phyloP scores from a whole-genome alignment of 30 jellyfish, hydroid and myxozoan genomes.

The Aurelia sp. region DNA sequence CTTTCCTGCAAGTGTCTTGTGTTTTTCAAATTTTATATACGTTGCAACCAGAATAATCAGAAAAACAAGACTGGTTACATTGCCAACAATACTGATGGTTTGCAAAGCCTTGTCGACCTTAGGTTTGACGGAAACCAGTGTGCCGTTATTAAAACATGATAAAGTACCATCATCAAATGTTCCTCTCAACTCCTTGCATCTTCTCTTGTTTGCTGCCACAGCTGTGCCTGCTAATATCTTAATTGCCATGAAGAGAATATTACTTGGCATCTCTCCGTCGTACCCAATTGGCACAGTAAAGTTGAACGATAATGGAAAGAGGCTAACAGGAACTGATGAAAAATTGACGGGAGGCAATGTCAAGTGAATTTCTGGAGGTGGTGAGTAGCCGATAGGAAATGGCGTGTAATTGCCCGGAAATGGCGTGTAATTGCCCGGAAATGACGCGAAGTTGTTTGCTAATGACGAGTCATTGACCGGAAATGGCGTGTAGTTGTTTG shows the following conservation, averaged over 20 bases:
- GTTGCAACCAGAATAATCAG: slow-evolving; percentile 2
- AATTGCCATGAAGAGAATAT: slow-evolving; percentile 29
- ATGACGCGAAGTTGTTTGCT: not conserved
- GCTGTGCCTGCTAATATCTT: slow-evolving; percentile 37
- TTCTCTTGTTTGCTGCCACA: slow-evolving; percentile 12
- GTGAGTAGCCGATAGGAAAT: too few species aligned
- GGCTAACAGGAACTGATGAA: not conserved
- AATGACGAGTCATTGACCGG: too few species aligned
- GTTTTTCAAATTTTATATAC: slow-evolving; percentile 12
- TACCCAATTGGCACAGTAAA: not conserved
- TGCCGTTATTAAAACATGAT: slow-evolving; percentile 30
- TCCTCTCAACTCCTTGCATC: slow-evolving; percentile 37
- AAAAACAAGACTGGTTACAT: slow-evolving; percentile 10
- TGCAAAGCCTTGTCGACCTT: slow-evolving; percentile 1
- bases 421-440: too few species aligned
- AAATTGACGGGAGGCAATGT: not conserved
- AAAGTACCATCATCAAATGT: slow-evolving; percentile 22
- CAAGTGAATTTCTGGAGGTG: too few species aligned
- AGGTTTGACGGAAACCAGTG: not conserved
- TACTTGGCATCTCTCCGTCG: not conserved
- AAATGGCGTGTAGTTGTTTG: not conserved
- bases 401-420: too few species aligned
- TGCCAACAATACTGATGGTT: slow-evolving; percentile 17
- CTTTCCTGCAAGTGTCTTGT: slow-evolving; percentile 30
- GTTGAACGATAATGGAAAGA: not conserved